phyloP scores from a whole-genome alignment of 1,140 invertebrate species.

The Penaeus indicus region DNA sequence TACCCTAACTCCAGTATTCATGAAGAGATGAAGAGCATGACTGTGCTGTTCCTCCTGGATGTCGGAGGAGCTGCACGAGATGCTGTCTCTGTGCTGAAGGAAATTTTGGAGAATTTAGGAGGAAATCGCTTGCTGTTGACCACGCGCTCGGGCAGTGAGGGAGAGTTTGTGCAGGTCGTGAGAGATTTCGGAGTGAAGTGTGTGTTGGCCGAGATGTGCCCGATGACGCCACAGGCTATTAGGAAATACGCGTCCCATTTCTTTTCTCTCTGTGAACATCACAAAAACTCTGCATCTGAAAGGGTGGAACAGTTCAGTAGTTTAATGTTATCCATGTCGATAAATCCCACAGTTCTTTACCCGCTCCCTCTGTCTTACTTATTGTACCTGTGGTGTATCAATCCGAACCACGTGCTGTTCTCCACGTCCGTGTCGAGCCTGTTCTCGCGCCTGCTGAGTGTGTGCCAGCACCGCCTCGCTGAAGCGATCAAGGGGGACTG shows the following conservation, averaged over 20 bases:
- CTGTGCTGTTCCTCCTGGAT: constrained; percentile 36
- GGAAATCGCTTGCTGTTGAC: constrained; percentile 17
- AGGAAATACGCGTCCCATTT: constrained; percentile 27
- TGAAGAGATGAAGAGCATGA: not conserved
- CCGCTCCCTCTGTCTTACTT: constrained; percentile 45
- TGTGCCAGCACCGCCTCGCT: constrained; percentile 8
- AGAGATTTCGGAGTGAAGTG: not conserved
- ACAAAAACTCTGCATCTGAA: not conserved
- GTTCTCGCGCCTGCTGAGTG: constrained; percentile 16
- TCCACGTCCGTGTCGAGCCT: constrained; percentile 38
- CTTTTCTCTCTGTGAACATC: constrained; percentile 22
- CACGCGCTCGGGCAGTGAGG: constrained; percentile 12
- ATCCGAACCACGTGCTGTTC: constrained; percentile 6
- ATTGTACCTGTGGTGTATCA: constrained; percentile 37
- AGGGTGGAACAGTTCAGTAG: constrained; percentile 34
- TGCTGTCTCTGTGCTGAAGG: not conserved
- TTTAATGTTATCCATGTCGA: constrained; percentile 32
- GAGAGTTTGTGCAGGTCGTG: not conserved
- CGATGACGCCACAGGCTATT: constrained; percentile 45
- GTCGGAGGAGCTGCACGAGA: constrained; percentile 6
- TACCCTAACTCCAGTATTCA: constrained; percentile 32
- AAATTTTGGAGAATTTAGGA: constrained; percentile 32
- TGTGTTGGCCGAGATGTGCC: constrained; percentile 25
- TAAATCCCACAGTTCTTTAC: constrained; percentile 22
- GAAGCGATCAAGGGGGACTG: not conserved